Evolutionary conservation across 2,888 invertebrate species (phyloP).

Genomic region (Leptinotarsa rubiginosa): DNA sequence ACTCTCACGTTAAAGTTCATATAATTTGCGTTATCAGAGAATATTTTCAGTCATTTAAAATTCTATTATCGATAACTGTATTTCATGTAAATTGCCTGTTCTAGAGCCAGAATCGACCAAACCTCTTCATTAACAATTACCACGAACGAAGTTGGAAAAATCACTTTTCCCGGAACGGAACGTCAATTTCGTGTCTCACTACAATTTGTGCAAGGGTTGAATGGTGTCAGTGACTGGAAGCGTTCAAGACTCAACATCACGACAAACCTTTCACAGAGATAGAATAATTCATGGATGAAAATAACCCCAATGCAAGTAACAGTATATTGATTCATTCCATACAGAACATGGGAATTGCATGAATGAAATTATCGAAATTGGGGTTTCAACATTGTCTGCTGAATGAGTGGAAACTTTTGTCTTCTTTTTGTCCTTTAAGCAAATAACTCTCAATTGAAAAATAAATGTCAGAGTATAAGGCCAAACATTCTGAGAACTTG

Average conservation of each 20-base stretch:
- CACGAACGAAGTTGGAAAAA: neutral
- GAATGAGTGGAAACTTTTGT: no score
- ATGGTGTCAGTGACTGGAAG: constrained; percentile 33
- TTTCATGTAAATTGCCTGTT: no score
- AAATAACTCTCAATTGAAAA: no score
- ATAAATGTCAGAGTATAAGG: no score
- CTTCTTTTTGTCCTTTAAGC: no score
- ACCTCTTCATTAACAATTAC: neutral
- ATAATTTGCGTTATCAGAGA: no score
- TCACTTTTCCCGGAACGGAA: neutral
- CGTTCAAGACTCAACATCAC: constrained; percentile 36
- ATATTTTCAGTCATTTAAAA: no score
- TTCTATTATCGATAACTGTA: no score
- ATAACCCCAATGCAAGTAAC: constrained; percentile 36
- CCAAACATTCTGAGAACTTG: no score
- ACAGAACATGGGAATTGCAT: neutral
- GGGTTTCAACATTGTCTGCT: no score
- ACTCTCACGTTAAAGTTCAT: no score
- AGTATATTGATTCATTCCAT: constrained; percentile 18
- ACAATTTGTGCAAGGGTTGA: constrained; percentile 32
- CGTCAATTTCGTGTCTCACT: constrained; percentile 25
- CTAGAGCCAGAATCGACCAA: neutral
- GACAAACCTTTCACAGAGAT: constrained; percentile 39
- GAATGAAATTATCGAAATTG: neutral
- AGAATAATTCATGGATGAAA: constrained; percentile 42